Evolutionary conservation across 2,797 vertebrate species (phyloP).

Genomic region (Heliangelus exortis): DNA sequence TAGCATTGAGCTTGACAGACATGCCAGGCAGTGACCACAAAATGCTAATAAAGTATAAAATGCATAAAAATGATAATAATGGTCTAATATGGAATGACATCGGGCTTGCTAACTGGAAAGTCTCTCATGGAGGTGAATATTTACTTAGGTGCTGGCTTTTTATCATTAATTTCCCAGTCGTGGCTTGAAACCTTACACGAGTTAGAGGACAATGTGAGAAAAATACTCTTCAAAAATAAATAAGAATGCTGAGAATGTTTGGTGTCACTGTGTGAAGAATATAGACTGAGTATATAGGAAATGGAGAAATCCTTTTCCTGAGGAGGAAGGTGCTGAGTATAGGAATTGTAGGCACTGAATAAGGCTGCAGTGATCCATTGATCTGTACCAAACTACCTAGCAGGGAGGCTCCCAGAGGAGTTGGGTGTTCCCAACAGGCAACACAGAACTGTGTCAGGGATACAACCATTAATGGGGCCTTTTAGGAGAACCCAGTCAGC

Average conservation of each 20-base stretch:
- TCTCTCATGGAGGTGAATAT: neutral
- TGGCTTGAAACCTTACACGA: constrained; percentile 7
- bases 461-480: neutral
- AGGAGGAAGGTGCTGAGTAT: neutral
- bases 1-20: neutral
- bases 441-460: too few relatives aligned
- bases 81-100: neutral
- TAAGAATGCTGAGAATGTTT: neutral
- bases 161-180: constrained; percentile 17
- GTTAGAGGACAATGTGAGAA: neutral
- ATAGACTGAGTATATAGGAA: neutral
- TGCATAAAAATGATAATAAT: neutral
- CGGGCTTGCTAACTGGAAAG: neutral
- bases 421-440: neutral
- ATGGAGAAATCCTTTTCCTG: neutral
- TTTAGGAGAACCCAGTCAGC: neutral
- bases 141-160: constrained; percentile 13
- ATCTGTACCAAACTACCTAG: neutral
- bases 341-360: neutral
- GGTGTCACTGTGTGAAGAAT: neutral
- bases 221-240: neutral
- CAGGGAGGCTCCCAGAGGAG: neutral
- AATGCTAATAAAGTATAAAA: neutral
- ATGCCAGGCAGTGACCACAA: neutral
- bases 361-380: neutral